Percentiles rank a stretch among this genome's conserved stretches.
These are phyloP conservation scores for Flabesymbios commensalis DNA, from an alignment of 2,888 invertebrate genomes.

Conservation along the genomic window DNA sequence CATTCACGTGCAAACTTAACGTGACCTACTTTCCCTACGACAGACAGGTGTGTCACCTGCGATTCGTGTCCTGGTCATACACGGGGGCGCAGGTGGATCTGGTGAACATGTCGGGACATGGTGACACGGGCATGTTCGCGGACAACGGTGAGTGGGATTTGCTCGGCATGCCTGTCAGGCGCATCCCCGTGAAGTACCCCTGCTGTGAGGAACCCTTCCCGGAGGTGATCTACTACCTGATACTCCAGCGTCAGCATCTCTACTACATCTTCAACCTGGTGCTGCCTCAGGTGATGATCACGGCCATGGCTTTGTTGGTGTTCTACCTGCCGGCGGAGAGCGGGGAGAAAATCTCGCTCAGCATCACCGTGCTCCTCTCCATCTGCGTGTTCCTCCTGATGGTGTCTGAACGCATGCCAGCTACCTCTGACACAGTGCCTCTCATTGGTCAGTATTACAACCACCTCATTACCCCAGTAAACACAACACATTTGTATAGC, in stretches of 20 bases:
- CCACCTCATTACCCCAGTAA: too few relatives aligned
- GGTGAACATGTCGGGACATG: conserved; percentile 37
- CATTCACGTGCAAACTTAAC: neutral
- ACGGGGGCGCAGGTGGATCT: conserved; percentile 21
- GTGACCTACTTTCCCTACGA: neutral
- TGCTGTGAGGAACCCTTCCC: conserved; percentile 4
- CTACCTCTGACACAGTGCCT: too few relatives aligned
- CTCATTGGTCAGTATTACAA: too few relatives aligned
- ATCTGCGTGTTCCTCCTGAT: neutral
- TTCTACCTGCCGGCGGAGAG: conserved; percentile 3
- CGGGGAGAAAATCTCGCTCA: neutral
- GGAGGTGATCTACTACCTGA: neutral
- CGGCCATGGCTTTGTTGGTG: neutral
- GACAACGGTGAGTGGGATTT: conserved; percentile 56
- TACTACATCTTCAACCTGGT: neutral
- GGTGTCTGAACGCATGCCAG: neutral
- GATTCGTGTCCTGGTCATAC: neutral
- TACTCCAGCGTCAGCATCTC: neutral
- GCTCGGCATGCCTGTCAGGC: conserved; percentile 42
- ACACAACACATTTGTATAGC: too few relatives aligned
- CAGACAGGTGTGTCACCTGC: neutral
- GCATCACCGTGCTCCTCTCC: neutral
- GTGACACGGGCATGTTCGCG: conserved; percentile 55
- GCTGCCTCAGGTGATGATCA: neutral
- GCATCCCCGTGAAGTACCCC: conserved; percentile 48